phyloP scores from a whole-genome alignment of 2,797 vertebrate species.

The Hyperoplus lanceolatus region DNA sequence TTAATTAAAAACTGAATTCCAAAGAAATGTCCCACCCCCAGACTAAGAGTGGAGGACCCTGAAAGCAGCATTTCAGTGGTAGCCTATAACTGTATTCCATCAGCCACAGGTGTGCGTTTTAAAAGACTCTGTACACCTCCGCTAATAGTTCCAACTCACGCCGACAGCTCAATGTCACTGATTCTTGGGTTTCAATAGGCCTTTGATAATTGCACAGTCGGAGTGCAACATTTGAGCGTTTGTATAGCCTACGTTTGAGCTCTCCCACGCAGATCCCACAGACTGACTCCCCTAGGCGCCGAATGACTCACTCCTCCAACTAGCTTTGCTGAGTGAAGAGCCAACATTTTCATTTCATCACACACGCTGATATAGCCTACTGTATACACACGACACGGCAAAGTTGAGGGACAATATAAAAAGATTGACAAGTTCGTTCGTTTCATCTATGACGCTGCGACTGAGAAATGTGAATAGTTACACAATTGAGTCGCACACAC shows the following conservation, averaged over 20 bases:
- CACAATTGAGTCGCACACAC: not conserved
- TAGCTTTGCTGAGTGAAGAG: constrained; percentile 28
- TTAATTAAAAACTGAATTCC: not conserved
- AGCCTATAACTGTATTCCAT: not conserved
- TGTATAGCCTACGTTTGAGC: constrained; percentile 2
- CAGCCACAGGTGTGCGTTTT: constrained; percentile 4
- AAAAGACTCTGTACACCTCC: not conserved
- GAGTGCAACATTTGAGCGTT: constrained; percentile 31
- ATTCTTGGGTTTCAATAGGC: not conserved
- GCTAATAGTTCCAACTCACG: not conserved
- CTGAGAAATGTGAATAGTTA: not conserved
- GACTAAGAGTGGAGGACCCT: not conserved
- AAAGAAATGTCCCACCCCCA: not conserved
- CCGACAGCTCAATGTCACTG: not conserved
- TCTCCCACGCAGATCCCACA: constrained; percentile 66
- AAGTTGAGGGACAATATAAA: not conserved
- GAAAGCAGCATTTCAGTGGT: not conserved
- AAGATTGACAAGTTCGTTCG: constrained; percentile 8
- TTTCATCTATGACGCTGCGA: too few relatives aligned
- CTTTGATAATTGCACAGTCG: constrained; percentile 32
- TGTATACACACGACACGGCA: not conserved
- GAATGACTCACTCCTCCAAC: constrained; percentile 51
- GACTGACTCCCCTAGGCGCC: constrained; percentile 37
- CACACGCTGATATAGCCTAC: not conserved
- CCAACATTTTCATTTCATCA: not conserved